Base-by-base conservation (phyloP, 2,888 invertebrate genomes). In the Agapetus fuscipes region DNA sequence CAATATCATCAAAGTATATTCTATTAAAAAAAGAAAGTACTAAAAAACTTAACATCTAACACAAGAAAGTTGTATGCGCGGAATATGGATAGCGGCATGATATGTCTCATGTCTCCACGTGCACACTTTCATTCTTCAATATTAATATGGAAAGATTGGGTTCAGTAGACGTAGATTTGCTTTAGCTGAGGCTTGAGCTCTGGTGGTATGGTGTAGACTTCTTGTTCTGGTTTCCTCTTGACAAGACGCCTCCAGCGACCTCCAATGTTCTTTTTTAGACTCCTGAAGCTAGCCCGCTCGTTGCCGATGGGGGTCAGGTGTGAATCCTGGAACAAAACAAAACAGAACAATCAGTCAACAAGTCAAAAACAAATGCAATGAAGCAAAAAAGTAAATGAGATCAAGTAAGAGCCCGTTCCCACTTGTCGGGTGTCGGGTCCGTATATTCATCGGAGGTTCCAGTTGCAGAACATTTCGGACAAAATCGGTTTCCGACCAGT, bases 161-260 rank as follows among this genome's bases (percentile, higher is more conserved):
- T 30, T 72, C 73, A 87, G 68, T 87, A 88, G 60, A 88, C 87
- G 65, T 87, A 88, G 58, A 88, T 88, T 60, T 85, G 82, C 68
- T 87, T 87, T 53, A 88, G 75, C 70, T 88, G 87, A 53, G 86
- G 85, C 62, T 84, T 83, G 56, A 87, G 73, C 69, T 87, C 87
- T 42, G 86, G 83, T 53, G 87, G 87, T 71, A 88, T 86, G 62
- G 82, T 80, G 68, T 84, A 84, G 50, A 80, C 76, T 59, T 85
- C 83, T 62, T 81, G 79, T 58, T 79, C 78, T 49, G 84, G 80
- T 71, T 87, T 87, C 75, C 80, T 82, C 62, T 84, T 83, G 51
- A 87, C 85, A 54, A 87, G 72, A 57, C 86, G 80, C 63, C 83
- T 81, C 80, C 86, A 87, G 58, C 83, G 81, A 55, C 87, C 86